Conservation (phyloP, 2,888 invertebrate genomes). For the Minunthozetes semirufus region DNA sequence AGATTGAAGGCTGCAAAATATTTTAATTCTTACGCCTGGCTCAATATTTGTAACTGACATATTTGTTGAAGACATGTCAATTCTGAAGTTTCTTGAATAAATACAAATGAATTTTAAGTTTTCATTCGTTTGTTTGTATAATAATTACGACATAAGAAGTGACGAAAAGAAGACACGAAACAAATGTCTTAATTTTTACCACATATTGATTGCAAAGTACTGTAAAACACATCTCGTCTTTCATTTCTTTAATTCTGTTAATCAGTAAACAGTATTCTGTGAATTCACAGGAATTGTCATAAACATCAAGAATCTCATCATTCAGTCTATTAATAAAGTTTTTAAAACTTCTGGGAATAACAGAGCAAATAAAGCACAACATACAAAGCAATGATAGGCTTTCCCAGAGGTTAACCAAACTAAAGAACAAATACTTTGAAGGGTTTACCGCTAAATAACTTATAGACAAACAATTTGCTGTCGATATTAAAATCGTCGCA, state of each 20-base stretch:
- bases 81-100: too few species aligned
- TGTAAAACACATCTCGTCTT: not conserved
- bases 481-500: not conserved
- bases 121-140: not conserved
- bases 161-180: not conserved
- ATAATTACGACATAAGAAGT: not conserved
- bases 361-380: not conserved
- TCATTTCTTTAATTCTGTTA: not conserved
- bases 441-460: not conserved
- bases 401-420: not conserved
- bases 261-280: not conserved
- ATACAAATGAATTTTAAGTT: too few species aligned
- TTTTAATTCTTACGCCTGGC: too few species aligned
- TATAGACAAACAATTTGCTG: not conserved
- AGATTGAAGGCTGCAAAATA: too few species aligned
- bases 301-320: not conserved
- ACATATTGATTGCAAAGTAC: not conserved
- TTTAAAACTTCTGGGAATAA: conserved; percentile 4
- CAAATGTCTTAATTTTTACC: not conserved
- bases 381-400: not conserved
- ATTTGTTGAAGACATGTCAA: too few species aligned
- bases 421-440: not conserved
- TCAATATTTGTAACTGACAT: too few species aligned
- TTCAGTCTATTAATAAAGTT: not conserved
- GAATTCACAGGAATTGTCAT: not conserved